These are phyloP conservation scores for Macroramphosus scolopax DNA, from an alignment of 2,797 vertebrate species.

Conservation along the genomic window DNA sequence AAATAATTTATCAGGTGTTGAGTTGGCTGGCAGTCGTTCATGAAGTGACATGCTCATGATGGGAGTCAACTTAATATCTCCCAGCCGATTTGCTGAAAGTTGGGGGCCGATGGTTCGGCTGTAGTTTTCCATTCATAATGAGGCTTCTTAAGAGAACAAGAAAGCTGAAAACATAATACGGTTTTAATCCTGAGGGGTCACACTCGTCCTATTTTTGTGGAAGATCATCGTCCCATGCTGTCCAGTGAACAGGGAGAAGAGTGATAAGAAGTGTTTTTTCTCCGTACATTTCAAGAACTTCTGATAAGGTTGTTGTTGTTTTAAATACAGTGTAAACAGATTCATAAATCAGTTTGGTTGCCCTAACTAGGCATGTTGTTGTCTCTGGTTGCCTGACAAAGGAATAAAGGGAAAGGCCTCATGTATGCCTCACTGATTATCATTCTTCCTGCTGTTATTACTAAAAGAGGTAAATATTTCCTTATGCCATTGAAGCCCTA, in stretches of 20 bases:
- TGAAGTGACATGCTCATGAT: no score
- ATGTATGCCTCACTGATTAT: constrained; percentile 26
- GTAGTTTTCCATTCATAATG: no score
- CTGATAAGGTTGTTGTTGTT: no score
- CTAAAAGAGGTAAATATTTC: constrained; percentile 66
- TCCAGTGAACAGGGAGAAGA: background rate
- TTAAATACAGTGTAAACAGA: constrained; percentile 1
- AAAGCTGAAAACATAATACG: no score
- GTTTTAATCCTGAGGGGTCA: no score
- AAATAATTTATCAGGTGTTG: no score
- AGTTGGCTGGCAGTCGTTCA: no score
- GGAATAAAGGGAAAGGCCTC: constrained; percentile 17
- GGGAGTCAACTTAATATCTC: no score
- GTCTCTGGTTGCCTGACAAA: constrained; percentile 24
- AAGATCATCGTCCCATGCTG: constrained; percentile 13
- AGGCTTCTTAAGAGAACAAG: no score
- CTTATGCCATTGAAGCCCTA: constrained; percentile 62
- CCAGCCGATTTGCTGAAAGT: no score
- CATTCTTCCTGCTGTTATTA: constrained; percentile 45
- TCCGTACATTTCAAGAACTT: background rate
- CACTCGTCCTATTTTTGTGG: background rate
- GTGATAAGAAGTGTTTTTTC: constrained; percentile 21
- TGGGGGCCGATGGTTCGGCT: no score
- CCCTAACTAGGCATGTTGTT: constrained; percentile 30
- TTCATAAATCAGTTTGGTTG: constrained; percentile 14